Percentiles rank a stretch among this genome's conserved stretches.
phyloP scores from a whole-genome alignment of 2,113 vertebrate genomes.

The Pyxicephalus adspersus region DNA sequence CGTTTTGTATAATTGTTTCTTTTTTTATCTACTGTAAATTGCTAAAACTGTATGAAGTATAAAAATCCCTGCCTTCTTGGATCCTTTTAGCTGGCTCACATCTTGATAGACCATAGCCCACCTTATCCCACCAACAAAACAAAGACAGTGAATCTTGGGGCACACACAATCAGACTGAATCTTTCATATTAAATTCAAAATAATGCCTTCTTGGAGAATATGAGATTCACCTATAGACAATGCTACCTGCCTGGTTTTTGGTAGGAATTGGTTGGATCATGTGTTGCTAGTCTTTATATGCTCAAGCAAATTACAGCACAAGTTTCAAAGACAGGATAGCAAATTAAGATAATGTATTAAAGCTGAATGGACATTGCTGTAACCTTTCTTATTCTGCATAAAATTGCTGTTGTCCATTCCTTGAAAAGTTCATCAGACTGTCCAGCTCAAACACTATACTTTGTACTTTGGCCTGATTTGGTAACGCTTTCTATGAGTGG shows the following conservation, averaged over 20 bases:
- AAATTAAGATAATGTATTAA: too few relatives aligned
- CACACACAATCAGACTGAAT: neutral
- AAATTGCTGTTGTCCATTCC: too few relatives aligned
- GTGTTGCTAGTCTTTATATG: too few relatives aligned
- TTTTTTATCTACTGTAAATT: conserved; percentile 54
- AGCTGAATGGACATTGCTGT: too few relatives aligned
- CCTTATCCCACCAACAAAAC: conserved; percentile 69
- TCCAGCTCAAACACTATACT: too few relatives aligned
- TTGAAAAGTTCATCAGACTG: too few relatives aligned
- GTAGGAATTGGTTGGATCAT: too few relatives aligned
- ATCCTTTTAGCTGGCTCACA: conserved; percentile 66
- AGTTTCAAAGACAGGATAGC: too few relatives aligned
- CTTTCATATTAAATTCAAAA: neutral
- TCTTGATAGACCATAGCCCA: conserved; percentile 54
- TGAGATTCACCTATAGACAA: neutral
- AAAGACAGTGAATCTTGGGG: conserved; percentile 58
- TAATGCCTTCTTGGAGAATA: neutral
- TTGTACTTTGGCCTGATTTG: too few relatives aligned
- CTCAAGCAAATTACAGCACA: too few relatives aligned
- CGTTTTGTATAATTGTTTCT: neutral
- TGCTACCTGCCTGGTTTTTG: neutral
- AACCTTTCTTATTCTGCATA: too few relatives aligned
- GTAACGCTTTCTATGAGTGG: too few relatives aligned
- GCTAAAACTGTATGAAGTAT: conserved; percentile 59
- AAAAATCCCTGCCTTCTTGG: conserved; percentile 59